Base-by-base conservation (phyloP, 2,113 vertebrate species). In the Pseudorasbora parva region DNA sequence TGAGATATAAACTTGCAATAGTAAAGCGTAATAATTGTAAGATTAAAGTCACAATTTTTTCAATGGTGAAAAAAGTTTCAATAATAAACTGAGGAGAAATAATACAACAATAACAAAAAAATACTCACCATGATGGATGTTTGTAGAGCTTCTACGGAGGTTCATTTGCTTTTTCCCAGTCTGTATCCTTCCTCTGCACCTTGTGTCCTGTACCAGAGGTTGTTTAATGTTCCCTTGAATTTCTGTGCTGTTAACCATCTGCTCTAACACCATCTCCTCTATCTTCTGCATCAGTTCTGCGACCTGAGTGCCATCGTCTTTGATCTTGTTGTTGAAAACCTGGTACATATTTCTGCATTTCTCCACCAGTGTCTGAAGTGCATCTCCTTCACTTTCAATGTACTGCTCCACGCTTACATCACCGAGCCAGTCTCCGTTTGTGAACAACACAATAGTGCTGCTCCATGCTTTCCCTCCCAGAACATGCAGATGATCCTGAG, bases 291-390 rank as follows among this genome's bases (percentile, higher is more conserved):
- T 57, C 0, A 94, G 91, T 37, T 89, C 78, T 0, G 21, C 2
- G 0, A 93, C 92, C 82, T 93, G 91, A 79, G 59, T 82, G 19
- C 87, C 83, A 0, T 86, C 57, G 0, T 74, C 85, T 25, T 51
- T 5, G 64, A 62, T 74, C 27, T 87, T 91, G 11, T 92, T 93
- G 75, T 93, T 88, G 68, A 94, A 77, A 33, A 91, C 88, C 6
- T 93, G 92, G 23, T 93, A 93, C 41, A 92, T 88, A 88, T 92
- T 92, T 57, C 89, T 89, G 15, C 92, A 93, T 81, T 57, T 87
- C 43, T 91, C 88, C 0, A 94, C 86, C 5, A 94, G 88, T 78
- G 30, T 84, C 78, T 33, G 88, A 87, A 94, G 90, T 0, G 86
- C 37, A 15, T 59, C 80, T 0, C 92, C 93, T 79, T 93, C 93